Percentiles rank a stretch among this genome's conserved stretches.
These are phyloP conservation scores for Papilio glaucus DNA, from an alignment of 1,140 invertebrate species.

Conservation along the genomic window DNA sequence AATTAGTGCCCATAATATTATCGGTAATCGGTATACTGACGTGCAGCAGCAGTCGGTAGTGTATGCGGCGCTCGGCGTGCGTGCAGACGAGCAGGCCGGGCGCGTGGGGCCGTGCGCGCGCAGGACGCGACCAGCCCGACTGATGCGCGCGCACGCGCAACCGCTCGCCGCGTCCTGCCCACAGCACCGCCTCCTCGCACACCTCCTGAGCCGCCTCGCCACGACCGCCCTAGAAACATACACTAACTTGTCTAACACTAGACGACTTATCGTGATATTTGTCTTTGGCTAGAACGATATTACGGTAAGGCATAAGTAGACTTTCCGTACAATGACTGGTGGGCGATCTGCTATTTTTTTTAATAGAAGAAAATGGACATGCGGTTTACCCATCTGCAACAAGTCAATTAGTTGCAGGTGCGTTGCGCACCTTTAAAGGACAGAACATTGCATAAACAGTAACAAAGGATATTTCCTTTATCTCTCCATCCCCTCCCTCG, in stretches of 20 bases:
- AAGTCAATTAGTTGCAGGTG: too few species aligned
- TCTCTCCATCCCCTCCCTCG: too few species aligned
- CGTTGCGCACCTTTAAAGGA: too few species aligned
- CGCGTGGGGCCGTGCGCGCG: constrained; percentile 56
- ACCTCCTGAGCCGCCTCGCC: constrained; percentile 60
- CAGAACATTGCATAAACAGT: too few species aligned
- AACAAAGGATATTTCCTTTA: too few species aligned
- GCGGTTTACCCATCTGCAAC: too few species aligned
- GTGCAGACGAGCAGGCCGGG: constrained; percentile 69
- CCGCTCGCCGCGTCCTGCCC: constrained; percentile 51
- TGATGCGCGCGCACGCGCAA: constrained; percentile 69
- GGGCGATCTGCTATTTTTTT: too few species aligned
- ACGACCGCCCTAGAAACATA: constrained; percentile 48
- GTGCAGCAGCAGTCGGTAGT: constrained; percentile 66
- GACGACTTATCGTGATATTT: not conserved
- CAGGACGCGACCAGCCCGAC: constrained; percentile 67
- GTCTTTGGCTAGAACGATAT: too few species aligned
- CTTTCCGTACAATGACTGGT: too few species aligned
- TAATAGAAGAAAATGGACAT: too few species aligned
- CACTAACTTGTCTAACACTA: not conserved
- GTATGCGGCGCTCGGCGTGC: constrained; percentile 59
- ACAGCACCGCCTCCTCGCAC: constrained; percentile 64
- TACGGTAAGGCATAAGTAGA: too few species aligned
- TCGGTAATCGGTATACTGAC: too few species aligned
- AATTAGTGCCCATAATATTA: not conserved